Conservation (phyloP, 2,113 vertebrate species). For the Thunnus thynnus region DNA sequence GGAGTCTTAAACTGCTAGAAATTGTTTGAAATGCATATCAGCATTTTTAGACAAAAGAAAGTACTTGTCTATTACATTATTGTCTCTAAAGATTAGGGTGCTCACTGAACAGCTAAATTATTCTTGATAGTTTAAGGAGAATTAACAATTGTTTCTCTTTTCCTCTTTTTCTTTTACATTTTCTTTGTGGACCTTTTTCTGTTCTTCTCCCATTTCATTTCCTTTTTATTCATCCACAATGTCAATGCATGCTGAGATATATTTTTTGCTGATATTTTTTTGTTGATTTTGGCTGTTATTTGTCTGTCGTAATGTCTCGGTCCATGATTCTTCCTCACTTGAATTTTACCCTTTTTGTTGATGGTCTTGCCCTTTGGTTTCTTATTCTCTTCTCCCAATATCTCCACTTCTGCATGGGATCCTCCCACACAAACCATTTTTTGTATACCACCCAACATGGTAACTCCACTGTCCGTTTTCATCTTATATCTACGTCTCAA, state of each 20-base stretch:
- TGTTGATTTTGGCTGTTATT: background rate
- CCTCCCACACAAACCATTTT: slow-evolving; percentile 22
- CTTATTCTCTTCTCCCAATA: slow-evolving; percentile 25
- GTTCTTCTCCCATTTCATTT: slow-evolving; percentile 60
- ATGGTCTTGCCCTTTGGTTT: slow-evolving; percentile 27
- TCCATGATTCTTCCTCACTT: slow-evolving; percentile 4
- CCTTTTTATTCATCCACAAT: slow-evolving; percentile 22
- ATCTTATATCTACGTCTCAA: slow-evolving; percentile 40
- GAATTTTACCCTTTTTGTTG: slow-evolving; percentile 12
- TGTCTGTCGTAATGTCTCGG: slow-evolving; percentile 35
- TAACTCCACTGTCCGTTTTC: slow-evolving; percentile 51
- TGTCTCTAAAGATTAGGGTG: slow-evolving; percentile 26
- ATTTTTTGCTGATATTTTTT: slow-evolving; percentile 28
- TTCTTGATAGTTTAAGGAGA: slow-evolving; percentile 49
- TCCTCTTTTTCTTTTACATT: slow-evolving; percentile 64
- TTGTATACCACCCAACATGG: slow-evolving; percentile 4
- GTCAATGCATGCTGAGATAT: slow-evolving; percentile 49
- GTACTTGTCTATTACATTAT: slow-evolving; percentile 4
- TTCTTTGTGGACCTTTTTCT: slow-evolving; percentile 29
- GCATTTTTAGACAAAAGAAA: slow-evolving; percentile 12
- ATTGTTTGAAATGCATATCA: slow-evolving; percentile 5
- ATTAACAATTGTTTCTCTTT: slow-evolving; percentile 74
- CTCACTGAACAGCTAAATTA: slow-evolving; percentile 48
- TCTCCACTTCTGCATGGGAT: slow-evolving; percentile 44
- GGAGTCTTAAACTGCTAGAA: slow-evolving; percentile 36